phyloP scores from a whole-genome alignment of 2,888 invertebrate species.

The Dryobotodes eremita region DNA sequence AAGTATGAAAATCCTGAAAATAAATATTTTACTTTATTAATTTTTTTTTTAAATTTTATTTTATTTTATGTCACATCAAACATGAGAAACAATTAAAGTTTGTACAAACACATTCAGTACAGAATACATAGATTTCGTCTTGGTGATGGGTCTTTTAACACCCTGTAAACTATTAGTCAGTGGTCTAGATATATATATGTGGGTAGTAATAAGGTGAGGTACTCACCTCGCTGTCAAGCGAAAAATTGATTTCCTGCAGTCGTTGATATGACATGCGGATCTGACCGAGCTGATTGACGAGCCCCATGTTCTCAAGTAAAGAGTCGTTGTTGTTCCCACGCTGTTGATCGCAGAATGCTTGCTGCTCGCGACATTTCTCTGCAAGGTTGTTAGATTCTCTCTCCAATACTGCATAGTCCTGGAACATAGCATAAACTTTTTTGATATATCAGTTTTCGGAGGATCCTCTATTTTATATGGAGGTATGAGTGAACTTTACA shows the following conservation, averaged over 20 bases:
- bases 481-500: no score
- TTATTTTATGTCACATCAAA: background rate
- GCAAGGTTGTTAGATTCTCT: conserved; percentile 85
- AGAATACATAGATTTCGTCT: background rate
- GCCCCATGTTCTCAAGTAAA: conserved; percentile 78
- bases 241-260: conserved; percentile 76
- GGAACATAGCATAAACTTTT: conserved; percentile 24
- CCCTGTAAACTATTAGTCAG: background rate
- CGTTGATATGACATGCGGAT: conserved; percentile 77
- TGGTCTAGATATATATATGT: background rate
- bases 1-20: background rate
- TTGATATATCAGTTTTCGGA: background rate
- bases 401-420: conserved; percentile 90
- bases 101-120: background rate
- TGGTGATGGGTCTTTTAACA: background rate
- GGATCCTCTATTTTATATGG: no score
- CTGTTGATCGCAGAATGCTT: conserved; percentile 91
- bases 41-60: background rate
- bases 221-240: conserved; percentile 85
- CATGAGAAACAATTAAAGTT: background rate
- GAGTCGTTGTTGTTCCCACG: conserved; percentile 90
- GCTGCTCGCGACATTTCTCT: conserved; percentile 91
- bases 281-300: conserved; percentile 80
- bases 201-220: background rate
- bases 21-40: background rate